phyloP scores from a whole-genome alignment of 2,888 invertebrate species.

The Meloe dianella region DNA sequence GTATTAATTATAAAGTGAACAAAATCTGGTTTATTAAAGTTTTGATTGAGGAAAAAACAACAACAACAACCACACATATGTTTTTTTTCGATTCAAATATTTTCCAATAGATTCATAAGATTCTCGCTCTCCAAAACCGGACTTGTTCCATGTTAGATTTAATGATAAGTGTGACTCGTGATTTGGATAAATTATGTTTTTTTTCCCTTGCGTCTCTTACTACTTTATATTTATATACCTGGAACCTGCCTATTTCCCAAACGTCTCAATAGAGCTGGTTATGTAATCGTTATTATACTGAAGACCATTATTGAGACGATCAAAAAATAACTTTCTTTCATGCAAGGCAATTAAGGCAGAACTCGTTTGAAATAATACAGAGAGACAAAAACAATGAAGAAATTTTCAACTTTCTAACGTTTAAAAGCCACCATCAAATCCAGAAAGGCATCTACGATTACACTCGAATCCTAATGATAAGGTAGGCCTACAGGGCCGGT shows the following conservation, averaged over 20 bases:
- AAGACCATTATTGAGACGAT: not conserved
- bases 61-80: no score
- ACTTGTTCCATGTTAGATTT: constrained; percentile 2
- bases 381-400: not conserved
- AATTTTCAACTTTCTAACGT: not conserved
- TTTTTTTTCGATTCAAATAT: no score
- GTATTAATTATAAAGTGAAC: constrained; percentile 55
- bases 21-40: constrained; percentile 43
- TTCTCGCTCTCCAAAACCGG: constrained; percentile 15
- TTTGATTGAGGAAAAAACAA: constrained; percentile 15
- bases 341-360: not conserved
- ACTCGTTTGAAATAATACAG: not conserved
- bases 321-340: not conserved
- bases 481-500: constrained; percentile 49
- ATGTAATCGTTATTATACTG: not conserved
- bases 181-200: constrained; percentile 37
- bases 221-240: not conserved
- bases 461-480: constrained; percentile 22
- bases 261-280: constrained; percentile 17
- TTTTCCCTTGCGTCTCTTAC: constrained; percentile 4
- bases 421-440: not conserved
- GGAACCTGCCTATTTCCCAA: constrained; percentile 20
- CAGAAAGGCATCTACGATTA: not conserved
- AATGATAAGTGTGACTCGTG: constrained; percentile 38
- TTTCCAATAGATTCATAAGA: not conserved